Conservation (phyloP, 2,797 vertebrate species). For the Semotilus atromaculatus region DNA sequence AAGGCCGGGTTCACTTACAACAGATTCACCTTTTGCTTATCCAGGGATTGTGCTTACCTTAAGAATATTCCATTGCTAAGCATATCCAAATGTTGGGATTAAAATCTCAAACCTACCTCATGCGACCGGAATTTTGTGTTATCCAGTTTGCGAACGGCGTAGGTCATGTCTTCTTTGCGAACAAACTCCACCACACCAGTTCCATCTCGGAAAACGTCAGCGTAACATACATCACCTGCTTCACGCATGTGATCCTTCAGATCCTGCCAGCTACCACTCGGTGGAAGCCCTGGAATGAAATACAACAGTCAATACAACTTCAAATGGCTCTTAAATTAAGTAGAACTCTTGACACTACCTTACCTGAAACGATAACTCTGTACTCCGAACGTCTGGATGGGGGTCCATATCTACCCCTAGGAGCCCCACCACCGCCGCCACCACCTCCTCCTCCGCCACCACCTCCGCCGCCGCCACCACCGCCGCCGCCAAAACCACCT, state of each 20-base stretch:
- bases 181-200: conserved; percentile 91
- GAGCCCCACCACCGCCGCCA: conserved; percentile 76
- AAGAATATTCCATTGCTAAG: conserved; percentile 45
- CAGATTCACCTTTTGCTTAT: not conserved
- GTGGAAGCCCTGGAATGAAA: conserved; percentile 79
- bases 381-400: conserved; percentile 91
- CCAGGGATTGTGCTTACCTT: conserved; percentile 46
- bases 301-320: not conserved
- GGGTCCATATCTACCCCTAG: conserved; percentile 87
- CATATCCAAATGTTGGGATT: conserved; percentile 52
- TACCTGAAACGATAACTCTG: conserved; percentile 93
- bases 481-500: conserved; percentile 73
- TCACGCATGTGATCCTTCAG: conserved; percentile 90
- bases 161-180: conserved; percentile 92
- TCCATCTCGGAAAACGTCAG: conserved; percentile 88
- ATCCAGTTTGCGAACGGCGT: conserved; percentile 89
- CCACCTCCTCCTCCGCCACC: conserved; percentile 77
- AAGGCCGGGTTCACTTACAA: not conserved
- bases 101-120: conserved; percentile 82
- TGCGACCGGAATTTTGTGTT: conserved; percentile 90
- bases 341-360: conserved; percentile 29
- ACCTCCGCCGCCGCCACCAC: conserved; percentile 76
- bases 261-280: conserved; percentile 92
- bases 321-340: not conserved
- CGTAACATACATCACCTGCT: conserved; percentile 88